phyloP scores from a whole-genome alignment of 2,113 vertebrate genomes.

The Pantherophis guttatus region DNA sequence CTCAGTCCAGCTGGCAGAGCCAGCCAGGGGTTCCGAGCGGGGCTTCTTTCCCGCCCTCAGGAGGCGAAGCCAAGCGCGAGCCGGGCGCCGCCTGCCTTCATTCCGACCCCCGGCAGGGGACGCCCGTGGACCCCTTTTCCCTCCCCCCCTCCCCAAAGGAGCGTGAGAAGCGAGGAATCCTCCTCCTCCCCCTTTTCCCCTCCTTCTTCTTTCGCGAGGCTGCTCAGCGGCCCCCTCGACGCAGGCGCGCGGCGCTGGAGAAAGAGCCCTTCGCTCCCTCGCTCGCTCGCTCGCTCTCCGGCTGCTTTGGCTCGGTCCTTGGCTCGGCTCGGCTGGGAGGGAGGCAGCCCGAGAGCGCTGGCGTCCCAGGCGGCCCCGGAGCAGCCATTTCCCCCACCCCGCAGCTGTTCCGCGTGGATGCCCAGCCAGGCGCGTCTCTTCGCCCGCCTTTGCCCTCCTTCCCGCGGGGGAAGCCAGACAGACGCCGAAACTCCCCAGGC shows the following conservation, averaged over 20 bases:
- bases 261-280: too few species aligned
- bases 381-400: neutral
- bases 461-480: neutral
- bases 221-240: neutral
- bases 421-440: neutral
- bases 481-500: neutral
- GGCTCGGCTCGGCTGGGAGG: too few species aligned
- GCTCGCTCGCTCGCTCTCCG: neutral
- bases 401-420: neutral
- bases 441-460: neutral
- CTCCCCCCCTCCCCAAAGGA: neutral
- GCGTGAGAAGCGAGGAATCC: neutral
- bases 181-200: neutral
- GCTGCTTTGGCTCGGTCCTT: too few species aligned
- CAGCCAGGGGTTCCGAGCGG: too few species aligned
- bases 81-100: neutral
- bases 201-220: neutral
- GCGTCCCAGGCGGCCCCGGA: neutral
- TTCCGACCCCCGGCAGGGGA: neutral
- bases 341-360: neutral
- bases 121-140: neutral
- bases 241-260: neutral
- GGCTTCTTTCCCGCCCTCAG: neutral
- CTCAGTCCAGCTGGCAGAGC: too few species aligned
- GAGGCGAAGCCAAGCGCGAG: neutral